These are phyloP conservation scores for Peucedramus taeniatus DNA, from an alignment of 2,113 vertebrate genomes.

Conservation along the genomic window DNA sequence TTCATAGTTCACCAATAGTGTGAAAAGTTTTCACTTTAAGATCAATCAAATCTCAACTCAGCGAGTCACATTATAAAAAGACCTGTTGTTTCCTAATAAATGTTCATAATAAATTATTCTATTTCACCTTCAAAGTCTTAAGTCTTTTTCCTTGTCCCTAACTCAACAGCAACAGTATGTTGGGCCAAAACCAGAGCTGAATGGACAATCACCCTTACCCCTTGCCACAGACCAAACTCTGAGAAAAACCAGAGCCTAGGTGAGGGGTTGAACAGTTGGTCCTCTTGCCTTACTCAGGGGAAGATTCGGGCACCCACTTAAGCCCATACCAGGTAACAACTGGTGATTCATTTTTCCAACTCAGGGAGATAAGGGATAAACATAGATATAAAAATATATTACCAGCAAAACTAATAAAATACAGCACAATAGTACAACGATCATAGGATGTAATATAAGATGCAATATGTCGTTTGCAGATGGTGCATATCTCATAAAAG, in stretches of 20 bases:
- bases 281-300: rapidly evolving
- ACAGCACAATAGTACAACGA: neutral
- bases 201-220: neutral
- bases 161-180: no score
- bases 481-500: neutral
- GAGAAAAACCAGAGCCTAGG: neutral
- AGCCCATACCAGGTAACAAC: neutral
- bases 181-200: neutral
- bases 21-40: no score
- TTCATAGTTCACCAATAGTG: no score
- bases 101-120: no score
- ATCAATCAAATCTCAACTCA: no score
- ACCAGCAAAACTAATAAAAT: conserved; percentile 8
- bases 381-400: neutral
- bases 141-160: no score
- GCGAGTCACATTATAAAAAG: no score
- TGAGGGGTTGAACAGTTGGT: rapidly evolving
- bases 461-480: neutral
- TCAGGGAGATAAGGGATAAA: neutral
- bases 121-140: no score
- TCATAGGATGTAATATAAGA: neutral
- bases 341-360: neutral
- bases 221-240: neutral
- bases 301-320: neutral
- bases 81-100: no score